phyloP scores from a whole-genome alignment of 2,113 vertebrate species.

The Shinisaurus crocodilurus region DNA sequence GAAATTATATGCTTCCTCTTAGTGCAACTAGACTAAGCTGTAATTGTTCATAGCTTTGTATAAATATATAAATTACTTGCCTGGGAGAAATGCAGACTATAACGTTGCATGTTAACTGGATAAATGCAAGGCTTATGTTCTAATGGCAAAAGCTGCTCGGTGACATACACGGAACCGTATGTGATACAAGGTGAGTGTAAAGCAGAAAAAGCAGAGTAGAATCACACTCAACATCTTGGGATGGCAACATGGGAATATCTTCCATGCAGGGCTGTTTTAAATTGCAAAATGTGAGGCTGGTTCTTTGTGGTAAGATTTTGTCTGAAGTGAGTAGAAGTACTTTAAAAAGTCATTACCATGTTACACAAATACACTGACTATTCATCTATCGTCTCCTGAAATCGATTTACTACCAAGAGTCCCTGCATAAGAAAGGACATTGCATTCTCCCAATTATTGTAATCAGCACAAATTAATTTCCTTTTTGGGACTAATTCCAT shows the following conservation, averaged over 20 bases:
- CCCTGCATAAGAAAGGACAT: background rate
- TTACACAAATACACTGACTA: background rate
- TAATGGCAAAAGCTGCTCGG: background rate
- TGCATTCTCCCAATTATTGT: background rate
- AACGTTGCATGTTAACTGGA: background rate
- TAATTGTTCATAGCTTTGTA: background rate
- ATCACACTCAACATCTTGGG: background rate
- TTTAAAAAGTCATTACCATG: background rate
- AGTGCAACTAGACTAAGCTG: conserved; percentile 20
- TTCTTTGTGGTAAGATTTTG: background rate
- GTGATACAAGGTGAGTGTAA: background rate
- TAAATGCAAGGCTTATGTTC: background rate
- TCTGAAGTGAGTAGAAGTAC: background rate
- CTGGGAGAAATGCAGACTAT: conserved; percentile 16
- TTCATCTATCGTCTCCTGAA: background rate
- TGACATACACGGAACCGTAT: background rate
- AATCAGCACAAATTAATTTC: background rate
- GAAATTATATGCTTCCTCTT: conserved; percentile 32
- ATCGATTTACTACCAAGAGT: background rate
- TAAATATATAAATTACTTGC: background rate
- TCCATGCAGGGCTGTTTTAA: background rate
- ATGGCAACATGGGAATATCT: background rate
- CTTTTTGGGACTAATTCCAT: background rate
- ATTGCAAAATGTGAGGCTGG: background rate
- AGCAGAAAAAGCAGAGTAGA: background rate